Evolutionary conservation across 2,113 vertebrate genomes (phyloP).

Genomic region (Syngnathus scovelli): DNA sequence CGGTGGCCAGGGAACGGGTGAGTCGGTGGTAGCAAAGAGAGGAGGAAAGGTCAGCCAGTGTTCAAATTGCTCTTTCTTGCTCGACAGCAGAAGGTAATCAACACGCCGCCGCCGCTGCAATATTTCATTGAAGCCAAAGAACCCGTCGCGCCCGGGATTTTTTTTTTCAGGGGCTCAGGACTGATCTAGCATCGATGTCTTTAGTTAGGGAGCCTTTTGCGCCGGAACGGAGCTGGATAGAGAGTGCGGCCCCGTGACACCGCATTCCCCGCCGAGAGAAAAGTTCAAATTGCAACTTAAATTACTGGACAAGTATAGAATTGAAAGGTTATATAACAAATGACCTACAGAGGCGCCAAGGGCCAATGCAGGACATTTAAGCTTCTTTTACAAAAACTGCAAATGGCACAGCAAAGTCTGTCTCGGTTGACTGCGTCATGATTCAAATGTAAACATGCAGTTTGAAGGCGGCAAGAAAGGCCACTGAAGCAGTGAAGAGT

Average conservation of each 20-base stretch:
- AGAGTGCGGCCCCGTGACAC: constrained; percentile 4
- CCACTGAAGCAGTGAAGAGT: not conserved
- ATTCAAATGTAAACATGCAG: not conserved
- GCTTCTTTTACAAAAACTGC: not conserved
- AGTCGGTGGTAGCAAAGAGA: constrained; percentile 3
- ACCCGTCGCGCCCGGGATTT: constrained; percentile 12
- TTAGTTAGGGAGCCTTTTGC: constrained; percentile 1
- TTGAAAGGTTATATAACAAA: constrained; percentile 33
- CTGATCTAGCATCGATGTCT: constrained; percentile 8
- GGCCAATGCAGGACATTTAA: not conserved
- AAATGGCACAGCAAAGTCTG: not conserved
- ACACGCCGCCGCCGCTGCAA: constrained; percentile 22
- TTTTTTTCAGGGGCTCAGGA: constrained; percentile 19
- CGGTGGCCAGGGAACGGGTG: not conserved
- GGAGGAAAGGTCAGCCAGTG: constrained; percentile 37
- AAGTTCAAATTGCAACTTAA: constrained; percentile 32
- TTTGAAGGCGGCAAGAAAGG: not conserved
- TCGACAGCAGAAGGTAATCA: constrained; percentile 32
- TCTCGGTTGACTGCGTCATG: not conserved
- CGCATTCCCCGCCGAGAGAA: not conserved
- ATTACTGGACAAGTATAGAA: constrained; percentile 21
- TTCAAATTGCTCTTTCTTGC: constrained; percentile 33
- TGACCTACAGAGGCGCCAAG: constrained; percentile 3
- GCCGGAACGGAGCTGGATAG: constrained; percentile 2
- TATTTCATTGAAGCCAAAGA: constrained; percentile 20